Conservation (phyloP, 2,888 invertebrate species). For the Drosophila nr. perissopoda region DNA sequence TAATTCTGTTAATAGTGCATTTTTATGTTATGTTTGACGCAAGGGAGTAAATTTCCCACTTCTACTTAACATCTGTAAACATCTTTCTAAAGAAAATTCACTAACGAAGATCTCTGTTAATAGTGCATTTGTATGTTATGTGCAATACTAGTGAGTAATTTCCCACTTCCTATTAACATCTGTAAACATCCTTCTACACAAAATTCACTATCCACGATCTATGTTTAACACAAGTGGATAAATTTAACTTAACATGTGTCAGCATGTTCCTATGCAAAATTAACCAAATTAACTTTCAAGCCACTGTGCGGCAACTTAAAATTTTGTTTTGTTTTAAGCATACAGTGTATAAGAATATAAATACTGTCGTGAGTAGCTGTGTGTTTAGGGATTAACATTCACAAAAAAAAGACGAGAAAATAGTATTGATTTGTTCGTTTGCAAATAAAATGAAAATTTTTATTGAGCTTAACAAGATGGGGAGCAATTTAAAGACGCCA, state of each 20-base stretch:
- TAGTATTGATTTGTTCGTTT: conserved; percentile 52
- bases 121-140: background rate
- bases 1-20: background rate
- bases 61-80: background rate
- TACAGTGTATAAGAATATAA: conserved; percentile 13
- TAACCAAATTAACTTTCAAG: conserved; percentile 1
- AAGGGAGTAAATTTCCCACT: background rate
- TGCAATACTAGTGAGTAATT: too few species aligned
- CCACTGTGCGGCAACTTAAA: conserved; percentile 41
- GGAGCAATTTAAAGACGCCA: conserved; percentile 56
- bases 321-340: conserved; percentile 15
- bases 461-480: conserved; percentile 59
- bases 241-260: background rate
- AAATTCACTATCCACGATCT: too few species aligned
- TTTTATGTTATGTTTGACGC: background rate
- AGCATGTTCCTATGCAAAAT: background rate
- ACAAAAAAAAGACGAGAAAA: conserved; percentile 39
- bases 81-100: background rate
- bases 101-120: background rate
- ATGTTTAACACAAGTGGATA: background rate
- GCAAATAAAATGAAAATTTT: conserved; percentile 64
- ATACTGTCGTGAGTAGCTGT: conserved; percentile 17
- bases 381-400: conserved; percentile 24
- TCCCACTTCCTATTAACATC: too few species aligned
- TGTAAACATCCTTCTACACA: too few species aligned